Percentiles rank a stretch among this genome's conserved stretches.
phyloP scores from a whole-genome alignment of 2,113 vertebrate species.

The Polypterus bichir region DNA sequence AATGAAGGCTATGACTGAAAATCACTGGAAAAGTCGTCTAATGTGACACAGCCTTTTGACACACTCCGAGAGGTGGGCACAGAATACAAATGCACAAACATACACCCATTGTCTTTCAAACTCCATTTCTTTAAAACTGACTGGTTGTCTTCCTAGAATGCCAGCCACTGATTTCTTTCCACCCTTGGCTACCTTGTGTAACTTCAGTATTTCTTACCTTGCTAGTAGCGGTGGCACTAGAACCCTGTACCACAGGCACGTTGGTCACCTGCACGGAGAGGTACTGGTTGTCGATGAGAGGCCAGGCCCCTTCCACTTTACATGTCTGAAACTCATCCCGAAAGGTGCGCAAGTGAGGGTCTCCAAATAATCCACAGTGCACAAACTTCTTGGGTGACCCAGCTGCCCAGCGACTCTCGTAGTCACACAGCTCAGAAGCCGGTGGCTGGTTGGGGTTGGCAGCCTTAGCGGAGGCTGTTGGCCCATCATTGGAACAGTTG shows the following conservation, averaged over 20 bases:
- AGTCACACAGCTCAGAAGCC: conserved; percentile 48
- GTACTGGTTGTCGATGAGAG: conserved; percentile 62
- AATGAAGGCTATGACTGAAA: too few relatives aligned
- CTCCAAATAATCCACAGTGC: conserved; percentile 68
- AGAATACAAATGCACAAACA: too few relatives aligned
- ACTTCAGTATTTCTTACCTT: conserved; percentile 37
- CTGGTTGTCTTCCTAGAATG: too few relatives aligned
- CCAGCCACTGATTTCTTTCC: too few relatives aligned
- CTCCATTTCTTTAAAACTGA: too few relatives aligned
- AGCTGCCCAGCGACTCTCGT: conserved; percentile 38
- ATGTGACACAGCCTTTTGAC: too few relatives aligned
- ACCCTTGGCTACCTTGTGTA: neutral
- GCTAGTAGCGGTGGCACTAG: conserved; percentile 65
- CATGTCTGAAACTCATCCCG: conserved; percentile 70
- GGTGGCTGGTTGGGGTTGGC: conserved; percentile 37
- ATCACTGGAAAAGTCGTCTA: too few relatives aligned
- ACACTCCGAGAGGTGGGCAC: too few relatives aligned
- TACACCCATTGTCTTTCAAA: too few relatives aligned
- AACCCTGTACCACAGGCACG: conserved; percentile 57
- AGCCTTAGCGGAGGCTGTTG: conserved; percentile 41
- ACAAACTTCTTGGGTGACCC: conserved; percentile 51
- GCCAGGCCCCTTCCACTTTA: conserved; percentile 67
- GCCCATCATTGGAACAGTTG: conserved; percentile 65
- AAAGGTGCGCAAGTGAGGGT: conserved; percentile 65
- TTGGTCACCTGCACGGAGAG: conserved; percentile 71